Percentiles rank a stretch among this genome's conserved stretches.
phyloP scores from a whole-genome alignment of 2,888 invertebrate genomes.

The Disparrhopalites patrizii region DNA sequence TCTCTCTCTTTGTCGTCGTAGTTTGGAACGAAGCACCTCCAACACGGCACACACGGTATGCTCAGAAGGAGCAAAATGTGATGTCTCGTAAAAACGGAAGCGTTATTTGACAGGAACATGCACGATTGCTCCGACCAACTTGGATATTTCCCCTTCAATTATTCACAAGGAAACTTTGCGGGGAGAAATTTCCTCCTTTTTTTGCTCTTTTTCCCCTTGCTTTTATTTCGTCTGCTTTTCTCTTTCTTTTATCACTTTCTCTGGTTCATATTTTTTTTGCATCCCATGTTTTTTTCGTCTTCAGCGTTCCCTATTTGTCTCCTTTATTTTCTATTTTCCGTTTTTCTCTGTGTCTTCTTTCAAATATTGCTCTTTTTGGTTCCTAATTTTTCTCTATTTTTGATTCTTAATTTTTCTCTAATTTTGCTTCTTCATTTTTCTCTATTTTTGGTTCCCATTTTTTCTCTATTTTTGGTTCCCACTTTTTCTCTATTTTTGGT shows the following conservation, averaged over 20 bases:
- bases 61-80: no score
- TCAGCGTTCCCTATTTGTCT: no score
- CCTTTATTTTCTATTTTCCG: neutral
- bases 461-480: neutral
- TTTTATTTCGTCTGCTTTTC: neutral
- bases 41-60: no score
- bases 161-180: neutral
- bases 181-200: no score
- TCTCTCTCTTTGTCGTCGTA: no score
- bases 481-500: neutral
- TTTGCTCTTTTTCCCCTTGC: neutral
- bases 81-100: neutral
- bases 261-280: neutral
- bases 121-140: constrained; percentile 7
- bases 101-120: constrained; percentile 18
- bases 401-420: no score
- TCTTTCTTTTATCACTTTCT: neutral
- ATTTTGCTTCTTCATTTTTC: neutral
- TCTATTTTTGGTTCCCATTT: neutral
- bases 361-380: neutral
- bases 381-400: no score
- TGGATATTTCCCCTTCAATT: constrained; percentile 15
- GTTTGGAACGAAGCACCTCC: no score
- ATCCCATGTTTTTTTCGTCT: no score
- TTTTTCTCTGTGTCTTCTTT: neutral